Percentiles rank a stretch among this genome's conserved stretches.
Evolutionary conservation across 2,797 vertebrate genomes (phyloP).

Genomic region (Tenualosa ilisha): DNA sequence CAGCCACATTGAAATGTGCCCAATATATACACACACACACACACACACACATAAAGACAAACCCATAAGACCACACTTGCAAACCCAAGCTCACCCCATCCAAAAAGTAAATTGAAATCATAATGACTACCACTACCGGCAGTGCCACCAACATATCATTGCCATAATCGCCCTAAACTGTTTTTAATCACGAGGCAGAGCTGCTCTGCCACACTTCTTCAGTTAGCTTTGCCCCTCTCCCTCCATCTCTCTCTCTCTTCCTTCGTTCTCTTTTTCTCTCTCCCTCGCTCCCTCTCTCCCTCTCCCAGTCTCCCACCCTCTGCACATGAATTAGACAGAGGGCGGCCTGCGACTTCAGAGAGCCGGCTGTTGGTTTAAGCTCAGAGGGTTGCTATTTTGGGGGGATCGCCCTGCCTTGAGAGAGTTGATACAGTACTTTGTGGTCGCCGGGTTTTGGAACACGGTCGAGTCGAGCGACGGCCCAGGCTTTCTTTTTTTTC

Average conservation of each 20-base stretch:
- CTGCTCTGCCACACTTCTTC: neutral
- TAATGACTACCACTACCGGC: constrained; percentile 21
- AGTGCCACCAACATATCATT: constrained; percentile 11
- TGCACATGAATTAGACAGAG: constrained; percentile 32
- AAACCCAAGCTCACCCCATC: constrained; percentile 9
- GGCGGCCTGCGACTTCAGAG: constrained; percentile 19
- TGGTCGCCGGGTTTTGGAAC: constrained; percentile 47
- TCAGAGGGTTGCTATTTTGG: constrained; percentile 56
- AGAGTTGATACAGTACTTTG: constrained; percentile 51
- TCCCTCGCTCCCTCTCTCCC: neutral
- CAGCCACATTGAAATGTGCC: neutral
- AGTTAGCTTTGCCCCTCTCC: constrained; percentile 7
- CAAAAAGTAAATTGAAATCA: constrained; percentile 23
- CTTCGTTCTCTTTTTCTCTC: constrained; percentile 30
- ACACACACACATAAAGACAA: neutral
- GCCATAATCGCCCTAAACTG: constrained; percentile 14
- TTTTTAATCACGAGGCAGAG: constrained; percentile 19
- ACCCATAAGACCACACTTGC: neutral
- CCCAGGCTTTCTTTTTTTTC: neutral
- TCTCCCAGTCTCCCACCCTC: neutral
- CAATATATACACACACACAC: neutral
- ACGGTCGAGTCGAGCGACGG: neutral
- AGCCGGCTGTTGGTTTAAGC: constrained; percentile 48
- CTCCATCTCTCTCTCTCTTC: neutral
- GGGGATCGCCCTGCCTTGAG: constrained; percentile 33